Base-by-base conservation (phyloP, 2,113 vertebrate species). In the Epinephelus lanceolatus region DNA sequence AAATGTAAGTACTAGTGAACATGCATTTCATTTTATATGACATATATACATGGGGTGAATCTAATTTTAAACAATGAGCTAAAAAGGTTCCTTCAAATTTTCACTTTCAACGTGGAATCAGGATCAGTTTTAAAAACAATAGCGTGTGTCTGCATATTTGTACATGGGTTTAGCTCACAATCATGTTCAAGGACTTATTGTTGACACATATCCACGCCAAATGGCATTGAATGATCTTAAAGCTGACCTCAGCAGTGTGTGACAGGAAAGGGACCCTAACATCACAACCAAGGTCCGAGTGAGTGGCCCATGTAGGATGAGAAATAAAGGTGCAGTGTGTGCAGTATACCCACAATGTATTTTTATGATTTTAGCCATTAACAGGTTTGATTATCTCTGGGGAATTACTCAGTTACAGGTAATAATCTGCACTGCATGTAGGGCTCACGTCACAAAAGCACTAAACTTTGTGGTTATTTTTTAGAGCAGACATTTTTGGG, bases 401-500 rank as follows among this genome's bases (percentile, higher is more conserved):
- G 13, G 18, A 86, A 68, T 23, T 57, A 21, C 17, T 40, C 45
- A 62, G 45, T 71, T 17, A 79, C 67, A 21, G 47, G 33, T 37
- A 45, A 45, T 30, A 55, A n/a, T 56, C 21, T 67, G 14, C 19
- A 55, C 3, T 30, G 30, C 40, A 61, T 56, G 27, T n/a, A 23
- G 52, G 25, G 25, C 21, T 51, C 25, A 52, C 55, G 55, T n/a
- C 76, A 60, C 42, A 56, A 62, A 75, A 70, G 23, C 42, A 49
- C 7, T 55, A 17, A 42, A 73, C 33, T 52, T 56, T 78, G 45
- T 19, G 13, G 40, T 42, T 83, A 61, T 80, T 81, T 85, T 19
- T 76, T n/a, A 59, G 37, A n/a, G 70, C 51, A 27, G 45, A 68
- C 67, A 47, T 77, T 89, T 90, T 74, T 61, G 72, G 52, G n/a